Evolutionary conservation across 2,113 vertebrate species (phyloP), one percentile per base, ranked within the genome.

Genomic region (Scomber japonicus): DNA sequence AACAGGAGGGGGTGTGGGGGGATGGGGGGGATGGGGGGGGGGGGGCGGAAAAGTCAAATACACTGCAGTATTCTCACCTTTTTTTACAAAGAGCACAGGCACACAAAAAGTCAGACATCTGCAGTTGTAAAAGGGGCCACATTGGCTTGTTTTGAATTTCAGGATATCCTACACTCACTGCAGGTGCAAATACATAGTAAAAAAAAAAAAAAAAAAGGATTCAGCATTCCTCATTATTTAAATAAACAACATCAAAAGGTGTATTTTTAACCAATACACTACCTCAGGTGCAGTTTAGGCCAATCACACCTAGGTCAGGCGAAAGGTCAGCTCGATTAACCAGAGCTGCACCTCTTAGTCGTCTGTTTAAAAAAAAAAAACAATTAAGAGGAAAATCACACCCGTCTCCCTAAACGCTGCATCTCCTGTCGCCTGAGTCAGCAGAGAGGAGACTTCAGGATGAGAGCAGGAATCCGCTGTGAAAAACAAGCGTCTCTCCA

Each of bases 121-220:
- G 86, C 71, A 64, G 84, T 69, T 71, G 72, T 56, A 79, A 27
- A 78, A 84, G 85, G 82, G 90, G 91, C 73, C 67, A 79, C 66
- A 51, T 50, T 3, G 78, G 46, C 74, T 92, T 95, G 93, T 94
- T 95, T 93, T 93, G 91, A 88, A 80, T 93, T 85, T 61, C 60
- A 50, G 84, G 95, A 94, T 49, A 95, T 83, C 84, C 90, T 86
- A 95, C 94, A 78, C 93, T 82, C 83, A 21, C 78, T 61, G 81
- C 95, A 95, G 95, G 92, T 96, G 95, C 91, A 87, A 70, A 78
- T 51, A 31, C 61, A 67, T 10, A 3, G 19, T 11, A 11, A 48
- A 19, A 16, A 53, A 53, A 16, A 53, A 16, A 16, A 53, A 16
- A 55, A n/a, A 54, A 60, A 68, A 27, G 48, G 44, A 57, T 24